Conservation (phyloP, 2,113 vertebrate genomes). For the Bos javanicus region DNA sequence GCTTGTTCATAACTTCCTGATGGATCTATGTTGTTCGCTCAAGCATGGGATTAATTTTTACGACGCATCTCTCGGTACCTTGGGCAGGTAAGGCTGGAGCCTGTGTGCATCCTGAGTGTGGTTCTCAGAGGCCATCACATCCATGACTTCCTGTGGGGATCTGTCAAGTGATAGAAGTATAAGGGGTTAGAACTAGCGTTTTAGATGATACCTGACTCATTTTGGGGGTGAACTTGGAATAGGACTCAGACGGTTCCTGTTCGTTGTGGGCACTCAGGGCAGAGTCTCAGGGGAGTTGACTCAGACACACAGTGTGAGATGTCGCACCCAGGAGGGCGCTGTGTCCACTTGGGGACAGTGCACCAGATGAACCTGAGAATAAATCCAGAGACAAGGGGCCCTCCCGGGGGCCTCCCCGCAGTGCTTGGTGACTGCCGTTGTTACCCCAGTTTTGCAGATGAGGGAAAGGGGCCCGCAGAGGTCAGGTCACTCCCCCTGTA, state of each 20-base stretch:
- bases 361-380: not conserved
- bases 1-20: conserved; percentile 90
- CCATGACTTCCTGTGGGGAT: not conserved
- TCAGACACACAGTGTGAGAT: rapidly evolving
- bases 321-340: rapidly evolving
- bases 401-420: rapidly evolving
- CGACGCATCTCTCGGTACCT: conserved; percentile 91
- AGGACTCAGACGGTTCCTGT: not conserved
- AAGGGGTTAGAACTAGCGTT: not conserved
- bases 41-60: conserved; percentile 95
- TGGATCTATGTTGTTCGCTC: conserved; percentile 93
- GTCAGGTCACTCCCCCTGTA: not conserved
- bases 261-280: rapidly evolving
- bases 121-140: not conserved
- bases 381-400: too few relatives aligned
- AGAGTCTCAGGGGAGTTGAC: rapidly evolving
- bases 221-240: not conserved
- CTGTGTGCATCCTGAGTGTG: rapidly evolving
- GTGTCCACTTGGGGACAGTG: rapidly evolving
- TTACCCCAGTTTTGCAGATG: not conserved
- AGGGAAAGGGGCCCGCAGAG: not conserved
- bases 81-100: conserved; percentile 82
- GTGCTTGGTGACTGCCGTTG: not conserved
- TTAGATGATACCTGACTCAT: not conserved
- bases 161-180: not conserved